phyloP scores from a whole-genome alignment of 2,113 vertebrate genomes.

The Osmerus eperlanus region DNA sequence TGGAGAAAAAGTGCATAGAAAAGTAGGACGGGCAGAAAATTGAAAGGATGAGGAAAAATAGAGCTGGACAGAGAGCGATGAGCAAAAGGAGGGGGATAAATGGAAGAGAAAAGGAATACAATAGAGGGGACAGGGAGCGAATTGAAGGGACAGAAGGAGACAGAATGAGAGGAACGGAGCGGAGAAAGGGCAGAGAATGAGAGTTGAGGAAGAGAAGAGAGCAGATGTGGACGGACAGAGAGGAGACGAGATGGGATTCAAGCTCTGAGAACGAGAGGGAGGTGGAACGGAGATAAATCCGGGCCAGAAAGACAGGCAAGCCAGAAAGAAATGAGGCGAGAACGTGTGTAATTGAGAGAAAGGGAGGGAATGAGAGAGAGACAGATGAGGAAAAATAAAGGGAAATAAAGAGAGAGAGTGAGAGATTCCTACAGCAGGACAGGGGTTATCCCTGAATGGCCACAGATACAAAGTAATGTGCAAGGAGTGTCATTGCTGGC shows the following conservation, averaged over 20 bases:
- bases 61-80: conserved; percentile 22
- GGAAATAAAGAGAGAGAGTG: background rate
- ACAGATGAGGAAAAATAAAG: background rate
- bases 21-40: conserved; percentile 23
- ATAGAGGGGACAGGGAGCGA: conserved; percentile 39
- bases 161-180: conserved; percentile 39
- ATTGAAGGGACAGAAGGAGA: conserved; percentile 32
- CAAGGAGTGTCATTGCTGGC: too few relatives aligned
- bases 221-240: conserved; percentile 3
- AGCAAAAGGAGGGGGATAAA: conserved; percentile 34
- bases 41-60: conserved; percentile 33
- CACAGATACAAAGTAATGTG: too few relatives aligned
- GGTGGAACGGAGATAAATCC: background rate
- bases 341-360: background rate
- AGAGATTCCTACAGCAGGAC: background rate
- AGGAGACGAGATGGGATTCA: background rate
- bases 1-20: conserved; percentile 29
- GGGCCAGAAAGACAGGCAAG: background rate
- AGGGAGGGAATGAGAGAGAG: background rate
- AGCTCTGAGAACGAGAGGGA: background rate
- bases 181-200: conserved; percentile 42
- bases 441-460: too few relatives aligned
- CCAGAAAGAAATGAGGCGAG: background rate
- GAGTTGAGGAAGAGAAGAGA: conserved; percentile 5
- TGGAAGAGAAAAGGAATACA: conserved; percentile 27